Base-by-base conservation (phyloP, 2,888 invertebrate species). In the Ryuthela nishihirai region DNA sequence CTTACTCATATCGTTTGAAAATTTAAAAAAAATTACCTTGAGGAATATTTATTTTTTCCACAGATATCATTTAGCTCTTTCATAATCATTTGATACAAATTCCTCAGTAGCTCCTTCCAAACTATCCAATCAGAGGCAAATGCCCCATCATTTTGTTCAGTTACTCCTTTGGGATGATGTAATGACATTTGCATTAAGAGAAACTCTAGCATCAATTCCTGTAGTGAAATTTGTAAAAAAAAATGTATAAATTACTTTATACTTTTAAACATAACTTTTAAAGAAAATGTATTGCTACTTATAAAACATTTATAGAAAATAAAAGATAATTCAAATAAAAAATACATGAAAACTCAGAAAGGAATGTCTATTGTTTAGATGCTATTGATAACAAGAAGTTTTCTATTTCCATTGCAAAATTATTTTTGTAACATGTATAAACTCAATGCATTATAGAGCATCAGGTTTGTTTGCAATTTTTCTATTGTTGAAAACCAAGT, bases 101-200 rank as follows among this genome's bases (percentile, higher is more conserved):
- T 55, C 39, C 46, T 32, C 6, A 61, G 39, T 17, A 42, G 43
- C 42, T 35, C 43, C 40, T 52, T 50, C 61, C 61, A 61, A 12
- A 35, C n/a, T 10, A 32, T 26, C 55, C 55, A 61, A 25, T 55
- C 38, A 40, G 39, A 12, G 9, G 61, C 61, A 23, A 23, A 15
- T 4, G 55, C 61, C 18, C 55, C 55, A 21, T 73, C 54, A 6
- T 66, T 68, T 48, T 72, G 69, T 20, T 39, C 48, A 15, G 53
- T 61, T 2, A 69, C 72, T 20, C 80, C 79, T 48, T 73, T 71
- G 0, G 81, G 80, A 70, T 79, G 76, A 69, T 81, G 81, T 25
- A 79, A 69, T 62, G 74, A 70, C 12, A 80, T 65, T 71, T 80
- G 78, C n/a, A 80, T 69, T 4, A 77, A 66, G 18, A 79, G 71